Percentiles rank a stretch among this genome's conserved stretches.
These are phyloP conservation scores for Petrosia ficiformis DNA, from an alignment of 37 sponge, comb jelly and placozoan genomes.

Conservation along the genomic window DNA sequence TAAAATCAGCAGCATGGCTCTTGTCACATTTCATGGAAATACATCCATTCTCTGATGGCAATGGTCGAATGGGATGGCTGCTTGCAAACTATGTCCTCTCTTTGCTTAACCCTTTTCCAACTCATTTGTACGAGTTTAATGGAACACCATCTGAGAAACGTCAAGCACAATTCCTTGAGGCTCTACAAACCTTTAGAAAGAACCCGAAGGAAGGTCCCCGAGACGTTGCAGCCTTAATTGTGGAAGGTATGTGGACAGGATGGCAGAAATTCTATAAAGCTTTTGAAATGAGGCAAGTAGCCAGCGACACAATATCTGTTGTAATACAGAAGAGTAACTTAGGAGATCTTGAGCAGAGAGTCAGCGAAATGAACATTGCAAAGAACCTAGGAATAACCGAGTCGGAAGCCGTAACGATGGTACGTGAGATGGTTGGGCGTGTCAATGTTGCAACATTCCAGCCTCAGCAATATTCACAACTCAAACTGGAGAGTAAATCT, in stretches of 20 bases:
- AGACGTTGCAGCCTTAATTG: conserved; percentile 33
- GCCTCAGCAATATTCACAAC: neutral
- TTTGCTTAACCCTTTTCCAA: conserved; percentile 53
- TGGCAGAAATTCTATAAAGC: conserved; percentile 2
- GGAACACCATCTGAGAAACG: conserved; percentile 1
- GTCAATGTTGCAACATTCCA: neutral
- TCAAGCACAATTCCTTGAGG: neutral
- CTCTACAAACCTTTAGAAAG: conserved; percentile 37
- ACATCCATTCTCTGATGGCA: conserved; percentile 68
- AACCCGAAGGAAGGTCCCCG: conserved; percentile 11
- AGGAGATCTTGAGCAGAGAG: neutral
- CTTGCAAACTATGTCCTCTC: conserved; percentile 49
- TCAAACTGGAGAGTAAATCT: neutral
- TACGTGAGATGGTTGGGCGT: neutral
- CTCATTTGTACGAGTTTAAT: conserved; percentile 2
- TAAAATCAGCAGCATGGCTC: conserved; percentile 54
- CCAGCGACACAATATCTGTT: neutral
- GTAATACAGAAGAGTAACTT: neutral
- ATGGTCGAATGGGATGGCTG: conserved; percentile 55
- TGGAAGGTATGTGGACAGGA: conserved; percentile 26
- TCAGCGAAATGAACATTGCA: neutral
- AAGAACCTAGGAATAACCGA: neutral
- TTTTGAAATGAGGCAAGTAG: neutral
- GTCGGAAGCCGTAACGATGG: neutral
- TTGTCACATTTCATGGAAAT: conserved; percentile 50